A percentile compares a stretch with the other conserved stretches of the same genome.
Evolutionary conservation across 2,113 vertebrate species (phyloP).

Genomic region (Dasyprocta punctata): DNA sequence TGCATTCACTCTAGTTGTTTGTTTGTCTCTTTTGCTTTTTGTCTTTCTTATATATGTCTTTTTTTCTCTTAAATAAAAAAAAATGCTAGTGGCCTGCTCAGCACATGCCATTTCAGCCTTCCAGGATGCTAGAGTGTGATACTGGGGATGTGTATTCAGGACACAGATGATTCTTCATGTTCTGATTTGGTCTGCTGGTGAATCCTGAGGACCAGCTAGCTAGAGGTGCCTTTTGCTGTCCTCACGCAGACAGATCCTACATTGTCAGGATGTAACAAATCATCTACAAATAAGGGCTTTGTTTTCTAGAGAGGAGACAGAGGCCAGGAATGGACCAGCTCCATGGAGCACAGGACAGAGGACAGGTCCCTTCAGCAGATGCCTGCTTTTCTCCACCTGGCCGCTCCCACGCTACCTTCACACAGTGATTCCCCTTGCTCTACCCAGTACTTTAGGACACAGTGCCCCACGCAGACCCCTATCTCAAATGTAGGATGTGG

Average conservation of each 20-base stretch:
- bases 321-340: accelerated
- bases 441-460: too few species aligned
- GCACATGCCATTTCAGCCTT: too few species aligned
- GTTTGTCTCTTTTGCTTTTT: too few species aligned
- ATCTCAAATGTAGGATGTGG: not conserved
- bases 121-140: not conserved
- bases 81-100: not conserved
- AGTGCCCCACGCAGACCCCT: not conserved
- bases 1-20: too few species aligned
- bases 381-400: accelerated
- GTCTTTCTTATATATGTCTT: too few species aligned
- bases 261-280: not conserved
- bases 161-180: not conserved
- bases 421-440: accelerated
- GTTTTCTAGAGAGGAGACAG: not conserved
- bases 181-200: not conserved
- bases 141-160: not conserved
- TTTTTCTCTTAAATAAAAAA: too few species aligned
- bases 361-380: accelerated
- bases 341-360: accelerated
- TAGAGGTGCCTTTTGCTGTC: not conserved
- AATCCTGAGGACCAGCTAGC: not conserved
- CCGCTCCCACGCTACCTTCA: accelerated
- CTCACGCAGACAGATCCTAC: not conserved
- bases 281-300: not conserved